A percentile compares a stretch with the other conserved stretches of the same genome.
Evolutionary conservation across 2,797 vertebrate genomes (phyloP).

Genomic region (Cossypha niveicapilla): DNA sequence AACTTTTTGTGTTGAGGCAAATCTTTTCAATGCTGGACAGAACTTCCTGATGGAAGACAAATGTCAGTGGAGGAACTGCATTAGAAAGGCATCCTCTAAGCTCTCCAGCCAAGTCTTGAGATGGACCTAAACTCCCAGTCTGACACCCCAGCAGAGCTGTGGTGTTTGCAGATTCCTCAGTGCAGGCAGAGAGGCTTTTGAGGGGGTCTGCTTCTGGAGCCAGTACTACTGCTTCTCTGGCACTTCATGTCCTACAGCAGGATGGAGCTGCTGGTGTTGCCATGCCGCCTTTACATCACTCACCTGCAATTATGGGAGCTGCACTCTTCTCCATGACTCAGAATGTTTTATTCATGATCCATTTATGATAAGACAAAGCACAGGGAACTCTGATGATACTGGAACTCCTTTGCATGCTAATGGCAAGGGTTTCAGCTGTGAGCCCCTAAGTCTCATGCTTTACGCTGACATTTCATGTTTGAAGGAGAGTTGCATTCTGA

Average conservation of each 20-base stretch:
- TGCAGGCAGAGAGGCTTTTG: background rate
- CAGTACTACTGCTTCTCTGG: background rate
- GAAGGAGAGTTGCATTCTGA: background rate
- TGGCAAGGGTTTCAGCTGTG: background rate
- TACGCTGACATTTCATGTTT: background rate
- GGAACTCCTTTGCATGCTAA: background rate
- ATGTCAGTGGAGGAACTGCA: background rate
- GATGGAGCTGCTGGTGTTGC: background rate
- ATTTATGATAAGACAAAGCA: background rate
- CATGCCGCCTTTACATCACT: background rate
- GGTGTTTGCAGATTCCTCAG: no score
- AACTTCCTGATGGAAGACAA: background rate
- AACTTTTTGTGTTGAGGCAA: background rate
- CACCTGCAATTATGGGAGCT: background rate
- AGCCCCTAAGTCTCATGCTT: background rate
- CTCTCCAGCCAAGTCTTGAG: background rate
- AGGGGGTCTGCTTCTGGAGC: background rate
- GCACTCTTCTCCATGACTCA: background rate
- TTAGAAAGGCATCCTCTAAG: background rate
- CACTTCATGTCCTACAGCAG: background rate
- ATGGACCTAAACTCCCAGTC: background rate
- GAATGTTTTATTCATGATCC: conserved; percentile 3
- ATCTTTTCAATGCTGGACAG: background rate
- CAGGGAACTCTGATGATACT: background rate
- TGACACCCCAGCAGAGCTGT: background rate